phyloP scores from a whole-genome alignment of 2,113 vertebrate species.

The Amazona vittata region DNA sequence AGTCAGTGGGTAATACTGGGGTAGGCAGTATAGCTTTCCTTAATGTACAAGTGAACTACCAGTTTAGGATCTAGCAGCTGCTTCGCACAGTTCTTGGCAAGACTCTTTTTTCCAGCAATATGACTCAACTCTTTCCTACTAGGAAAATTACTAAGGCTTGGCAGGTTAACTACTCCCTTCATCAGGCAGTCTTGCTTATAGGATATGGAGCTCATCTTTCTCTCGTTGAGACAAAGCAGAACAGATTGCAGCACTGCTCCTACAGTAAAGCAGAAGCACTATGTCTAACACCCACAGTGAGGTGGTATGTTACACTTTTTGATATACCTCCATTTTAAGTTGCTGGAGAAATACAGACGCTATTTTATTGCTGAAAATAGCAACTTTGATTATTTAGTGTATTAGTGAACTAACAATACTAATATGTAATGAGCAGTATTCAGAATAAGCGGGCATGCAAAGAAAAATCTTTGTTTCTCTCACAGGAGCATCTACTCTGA shows the following conservation, averaged over 20 bases:
- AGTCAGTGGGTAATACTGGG: not conserved
- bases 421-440: not conserved
- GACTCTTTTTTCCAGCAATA: not conserved
- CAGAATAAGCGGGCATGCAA: not conserved
- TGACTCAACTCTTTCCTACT: not conserved
- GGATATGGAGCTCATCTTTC: not conserved
- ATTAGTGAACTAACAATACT: not conserved
- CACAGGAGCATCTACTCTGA: not conserved
- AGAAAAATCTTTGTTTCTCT: not conserved
- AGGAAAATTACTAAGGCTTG: not conserved
- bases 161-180: not conserved
- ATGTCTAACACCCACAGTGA: not conserved
- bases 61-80: not conserved
- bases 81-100: not conserved
- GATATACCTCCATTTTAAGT: not conserved
- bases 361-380: not conserved
- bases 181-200: not conserved
- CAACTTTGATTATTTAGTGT: not conserved
- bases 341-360: not conserved
- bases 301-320: not conserved
- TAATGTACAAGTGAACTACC: accelerated
- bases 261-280: not conserved
- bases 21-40: not conserved
- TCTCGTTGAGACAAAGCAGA: not conserved
- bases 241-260: not conserved